These are phyloP conservation scores for Eidolon dupreanum DNA, from an alignment of 2,797 vertebrate genomes.

Conservation along the genomic window DNA sequence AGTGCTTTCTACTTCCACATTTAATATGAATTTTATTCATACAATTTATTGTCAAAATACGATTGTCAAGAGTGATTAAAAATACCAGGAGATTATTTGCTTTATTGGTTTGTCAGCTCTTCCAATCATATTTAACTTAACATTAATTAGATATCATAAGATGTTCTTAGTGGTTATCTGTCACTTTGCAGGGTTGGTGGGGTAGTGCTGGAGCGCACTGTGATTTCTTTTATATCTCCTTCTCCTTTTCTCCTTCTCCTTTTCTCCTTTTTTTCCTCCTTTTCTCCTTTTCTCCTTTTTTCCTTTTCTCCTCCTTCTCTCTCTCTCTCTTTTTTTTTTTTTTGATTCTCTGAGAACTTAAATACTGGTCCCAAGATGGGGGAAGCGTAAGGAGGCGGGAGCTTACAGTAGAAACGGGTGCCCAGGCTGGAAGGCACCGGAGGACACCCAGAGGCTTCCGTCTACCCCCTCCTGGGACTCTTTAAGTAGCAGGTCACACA, in stretches of 20 bases:
- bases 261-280: too few relatives aligned
- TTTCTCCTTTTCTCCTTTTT: too few relatives aligned
- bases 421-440: not conserved
- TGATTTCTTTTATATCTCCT: too few relatives aligned
- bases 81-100: not conserved
- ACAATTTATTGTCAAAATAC: not conserved
- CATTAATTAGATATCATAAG: not conserved
- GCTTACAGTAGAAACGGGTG: constrained; percentile 1
- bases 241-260: too few relatives aligned
- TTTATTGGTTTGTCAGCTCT: not conserved
- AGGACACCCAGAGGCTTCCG: not conserved
- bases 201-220: too few relatives aligned
- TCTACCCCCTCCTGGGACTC: not conserved
- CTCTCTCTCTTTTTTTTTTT: too few relatives aligned
- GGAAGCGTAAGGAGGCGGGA: accelerated
- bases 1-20: not conserved
- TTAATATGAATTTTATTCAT: not conserved
- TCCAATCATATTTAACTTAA: not conserved
- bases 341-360: constrained; percentile 55
- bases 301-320: too few relatives aligned
- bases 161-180: not conserved
- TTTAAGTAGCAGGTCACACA: not conserved
- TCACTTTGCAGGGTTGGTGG: not conserved
- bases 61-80: not conserved
- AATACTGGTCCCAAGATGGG: not conserved